Base-by-base conservation (phyloP, 2,797 vertebrate genomes). In the Xenops minutus region DNA sequence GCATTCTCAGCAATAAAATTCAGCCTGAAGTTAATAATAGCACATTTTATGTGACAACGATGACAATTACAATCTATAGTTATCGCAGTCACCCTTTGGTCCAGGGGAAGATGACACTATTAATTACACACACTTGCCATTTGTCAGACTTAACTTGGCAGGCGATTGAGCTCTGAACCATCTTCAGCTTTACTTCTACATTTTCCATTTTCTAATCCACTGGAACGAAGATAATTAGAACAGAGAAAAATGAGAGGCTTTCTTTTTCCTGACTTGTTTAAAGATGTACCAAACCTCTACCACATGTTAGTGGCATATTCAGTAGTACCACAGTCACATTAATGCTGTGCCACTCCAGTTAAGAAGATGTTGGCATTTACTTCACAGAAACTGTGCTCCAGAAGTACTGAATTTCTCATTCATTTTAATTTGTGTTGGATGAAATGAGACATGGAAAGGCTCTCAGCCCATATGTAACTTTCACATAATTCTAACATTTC, bases 11-110 rank as follows among this genome's bases (percentile, higher is more conserved):
- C 97, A 97, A 98, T 98, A 98, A 99, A 99, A 98, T 98, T 98
- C 98, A 98, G 98, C 96, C 97, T 97, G 98, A 98, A 98, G 98
- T 98, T 98, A 98, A 98, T 98, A 98, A 98, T 98, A 98, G 98
- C 98, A 98, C 98, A 98, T 98, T 98, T 98, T 98, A 98, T 98
- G 97, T 98, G 98, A 98, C 98, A 98, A 98, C 85, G 96, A 98
- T 98, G 98, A 98, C 98, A 98, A 98, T 98, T 99, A 98, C 98
- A 98, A 98, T 98, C 98, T 98, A 98, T 96, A 97, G 98, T 98
- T 98, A 98, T 97, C 90, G 94, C 97, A 97, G 96, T 97, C 94
- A 32, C 97, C 98, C 97, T 98, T 97, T 98, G 98, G 98, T 98
- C 97, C 93, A 73, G 94, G 88, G 96, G 85, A 97, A 98, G 95